A percentile compares a stretch with the other conserved stretches of the same genome.
These are phyloP conservation scores for Ostrea edulis DNA, from an alignment of 1,140 invertebrate species.

Conservation along the genomic window DNA sequence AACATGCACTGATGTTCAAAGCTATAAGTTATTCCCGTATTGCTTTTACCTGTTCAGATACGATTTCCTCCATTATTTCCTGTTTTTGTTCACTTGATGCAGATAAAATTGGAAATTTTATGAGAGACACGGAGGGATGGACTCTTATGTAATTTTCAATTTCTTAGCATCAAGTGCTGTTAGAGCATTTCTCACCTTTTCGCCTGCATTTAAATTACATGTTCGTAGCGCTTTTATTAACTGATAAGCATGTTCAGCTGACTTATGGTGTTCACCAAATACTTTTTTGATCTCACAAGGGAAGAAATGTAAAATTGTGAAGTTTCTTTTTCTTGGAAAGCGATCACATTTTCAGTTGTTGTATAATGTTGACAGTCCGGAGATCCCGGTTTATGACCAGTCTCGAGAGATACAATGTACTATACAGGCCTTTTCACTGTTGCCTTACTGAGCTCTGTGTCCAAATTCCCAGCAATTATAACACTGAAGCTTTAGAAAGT, in stretches of 20 bases:
- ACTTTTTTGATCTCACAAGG: conserved; percentile 27
- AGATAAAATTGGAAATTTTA: too few relatives aligned
- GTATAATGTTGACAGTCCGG: neutral
- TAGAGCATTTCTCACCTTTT: too few relatives aligned
- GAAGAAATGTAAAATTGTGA: neutral
- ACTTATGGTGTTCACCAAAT: conserved; percentile 13
- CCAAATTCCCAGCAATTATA: conserved; percentile 29
- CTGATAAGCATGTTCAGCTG: conserved; percentile 38
- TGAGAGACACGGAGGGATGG: too few relatives aligned
- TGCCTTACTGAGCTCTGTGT: neutral
- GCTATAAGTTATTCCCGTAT: too few relatives aligned
- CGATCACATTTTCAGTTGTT: neutral
- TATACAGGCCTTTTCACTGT: neutral
- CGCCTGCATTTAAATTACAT: neutral
- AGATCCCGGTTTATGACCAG: neutral
- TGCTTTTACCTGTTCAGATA: too few relatives aligned
- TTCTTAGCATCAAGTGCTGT: too few relatives aligned
- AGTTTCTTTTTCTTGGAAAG: conserved; percentile 3
- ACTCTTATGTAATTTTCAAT: too few relatives aligned
- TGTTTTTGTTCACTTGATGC: too few relatives aligned
- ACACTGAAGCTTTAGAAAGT: neutral
- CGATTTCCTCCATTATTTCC: too few relatives aligned
- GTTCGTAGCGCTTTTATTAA: conserved; percentile 1
- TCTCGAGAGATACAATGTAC: neutral
- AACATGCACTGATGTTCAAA: too few relatives aligned